These are phyloP conservation scores for Acrobasis suavella DNA, from an alignment of 2,888 invertebrate species.

Conservation along the genomic window DNA sequence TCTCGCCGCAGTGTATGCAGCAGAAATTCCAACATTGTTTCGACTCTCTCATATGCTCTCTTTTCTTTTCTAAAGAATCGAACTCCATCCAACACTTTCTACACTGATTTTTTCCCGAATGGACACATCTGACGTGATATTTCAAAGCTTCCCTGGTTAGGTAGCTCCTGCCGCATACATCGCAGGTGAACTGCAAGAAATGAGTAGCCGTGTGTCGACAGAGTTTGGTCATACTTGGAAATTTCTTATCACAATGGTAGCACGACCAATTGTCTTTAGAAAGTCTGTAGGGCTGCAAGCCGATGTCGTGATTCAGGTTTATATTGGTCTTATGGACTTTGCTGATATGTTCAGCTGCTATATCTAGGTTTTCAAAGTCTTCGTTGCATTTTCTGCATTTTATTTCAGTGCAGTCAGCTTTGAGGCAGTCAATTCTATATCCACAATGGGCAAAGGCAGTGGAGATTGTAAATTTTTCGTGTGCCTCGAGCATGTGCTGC, in stretches of 20 bases:
- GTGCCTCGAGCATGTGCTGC: conserved; percentile 54
- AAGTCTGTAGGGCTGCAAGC: conserved; percentile 63
- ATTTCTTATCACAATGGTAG: conserved; percentile 53
- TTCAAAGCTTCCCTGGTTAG: conserved; percentile 58
- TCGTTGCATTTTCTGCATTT: conserved; percentile 56
- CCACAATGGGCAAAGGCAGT: conserved; percentile 64
- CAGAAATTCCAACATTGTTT: conserved; percentile 60
- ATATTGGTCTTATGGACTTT: conserved; percentile 49
- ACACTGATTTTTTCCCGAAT: conserved; percentile 56
- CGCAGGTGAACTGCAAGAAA: conserved; percentile 64
- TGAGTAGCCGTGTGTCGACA: conserved; percentile 66
- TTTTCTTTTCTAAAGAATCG: conserved; percentile 49
- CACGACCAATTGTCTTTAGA: conserved; percentile 59
- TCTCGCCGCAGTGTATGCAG: conserved; percentile 60
- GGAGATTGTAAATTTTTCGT: conserved; percentile 54
- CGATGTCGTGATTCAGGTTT: conserved; percentile 53
- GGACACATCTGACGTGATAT: conserved; percentile 61
- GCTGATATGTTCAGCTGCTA: conserved; percentile 56
- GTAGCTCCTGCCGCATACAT: conserved; percentile 65
- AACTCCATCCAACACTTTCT: conserved; percentile 68
- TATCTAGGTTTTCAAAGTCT: conserved; percentile 48
- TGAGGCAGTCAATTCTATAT: conserved; percentile 56
- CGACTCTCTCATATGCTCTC: conserved; percentile 51
- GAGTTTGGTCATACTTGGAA: conserved; percentile 57
- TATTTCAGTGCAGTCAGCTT: conserved; percentile 63